A percentile compares a stretch with the other conserved stretches of the same genome.
Evolutionary conservation across 2,797 vertebrate species (phyloP).

Genomic region (Myotis myotis): DNA sequence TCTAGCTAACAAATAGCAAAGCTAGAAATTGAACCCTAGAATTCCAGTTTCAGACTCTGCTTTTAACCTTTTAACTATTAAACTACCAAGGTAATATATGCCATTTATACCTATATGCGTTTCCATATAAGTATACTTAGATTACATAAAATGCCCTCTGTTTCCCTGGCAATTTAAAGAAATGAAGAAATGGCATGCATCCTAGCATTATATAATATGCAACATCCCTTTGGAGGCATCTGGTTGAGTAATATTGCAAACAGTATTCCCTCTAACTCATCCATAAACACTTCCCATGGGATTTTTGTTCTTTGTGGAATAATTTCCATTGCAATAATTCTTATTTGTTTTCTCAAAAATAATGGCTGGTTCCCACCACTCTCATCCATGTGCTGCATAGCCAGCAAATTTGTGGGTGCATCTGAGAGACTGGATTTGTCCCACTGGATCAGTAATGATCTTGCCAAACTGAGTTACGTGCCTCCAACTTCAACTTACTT

Average conservation of each 20-base stretch:
- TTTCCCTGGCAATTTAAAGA: constrained; percentile 37
- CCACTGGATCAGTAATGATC: not conserved
- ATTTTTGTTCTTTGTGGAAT: constrained; percentile 57
- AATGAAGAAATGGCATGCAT: constrained; percentile 34
- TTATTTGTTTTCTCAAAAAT: constrained; percentile 68
- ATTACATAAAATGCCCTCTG: constrained; percentile 39
- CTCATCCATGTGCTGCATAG: not conserved
- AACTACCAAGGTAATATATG: not conserved
- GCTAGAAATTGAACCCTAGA: not conserved
- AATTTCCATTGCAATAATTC: constrained; percentile 52
- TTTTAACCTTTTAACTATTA: not conserved
- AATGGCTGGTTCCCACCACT: constrained; percentile 30
- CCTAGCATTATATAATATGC: not conserved
- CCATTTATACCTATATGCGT: not conserved
- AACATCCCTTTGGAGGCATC: constrained; percentile 39
- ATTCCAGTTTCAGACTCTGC: not conserved
- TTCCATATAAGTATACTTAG: not conserved
- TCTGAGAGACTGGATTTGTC: not conserved
- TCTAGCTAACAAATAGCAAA: not conserved
- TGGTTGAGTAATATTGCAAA: constrained; percentile 30
- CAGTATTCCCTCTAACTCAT: constrained; percentile 48
- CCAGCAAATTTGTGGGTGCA: not conserved
- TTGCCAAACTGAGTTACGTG: constrained; percentile 13
- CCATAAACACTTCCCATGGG: constrained; percentile 38
- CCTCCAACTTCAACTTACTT: not conserved